Evolutionary conservation across 2,113 vertebrate species (phyloP).

Genomic region (Daphoenositta chrysoptera): DNA sequence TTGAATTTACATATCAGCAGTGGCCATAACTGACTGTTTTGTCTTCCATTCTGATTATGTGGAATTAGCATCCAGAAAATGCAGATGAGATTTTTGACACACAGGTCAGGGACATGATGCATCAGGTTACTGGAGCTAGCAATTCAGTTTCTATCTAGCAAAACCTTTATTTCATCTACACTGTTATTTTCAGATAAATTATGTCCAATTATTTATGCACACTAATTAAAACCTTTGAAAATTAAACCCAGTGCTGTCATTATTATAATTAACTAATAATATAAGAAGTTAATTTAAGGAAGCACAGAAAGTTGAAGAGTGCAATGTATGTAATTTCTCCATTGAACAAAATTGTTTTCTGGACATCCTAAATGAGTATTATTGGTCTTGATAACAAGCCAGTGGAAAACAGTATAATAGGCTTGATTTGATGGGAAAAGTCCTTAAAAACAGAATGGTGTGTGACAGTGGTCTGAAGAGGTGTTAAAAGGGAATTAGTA

Average conservation of each 20-base stretch:
- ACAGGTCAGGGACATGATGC: neutral
- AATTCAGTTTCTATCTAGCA: neutral
- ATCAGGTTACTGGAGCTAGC: neutral
- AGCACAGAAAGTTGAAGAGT: neutral
- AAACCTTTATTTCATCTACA: neutral
- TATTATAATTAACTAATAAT: neutral
- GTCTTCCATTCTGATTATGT: neutral
- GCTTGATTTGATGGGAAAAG: neutral
- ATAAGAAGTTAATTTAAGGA: neutral
- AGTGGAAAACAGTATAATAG: neutral
- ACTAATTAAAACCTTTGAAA: neutral
- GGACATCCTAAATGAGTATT: neutral
- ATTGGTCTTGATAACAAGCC: neutral
- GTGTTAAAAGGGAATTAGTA: neutral
- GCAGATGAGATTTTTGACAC: neutral
- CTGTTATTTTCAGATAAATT: neutral
- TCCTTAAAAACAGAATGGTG: neutral
- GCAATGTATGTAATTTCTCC: neutral
- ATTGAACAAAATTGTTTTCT: neutral
- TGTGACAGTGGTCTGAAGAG: neutral
- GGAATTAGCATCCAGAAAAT: neutral
- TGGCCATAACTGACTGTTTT: neutral
- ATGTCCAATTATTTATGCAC: neutral
- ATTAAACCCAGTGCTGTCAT: neutral
- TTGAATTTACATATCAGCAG: neutral